Evolutionary conservation across 2,797 vertebrate species (phyloP).

Genomic region (Falco naumanni): DNA sequence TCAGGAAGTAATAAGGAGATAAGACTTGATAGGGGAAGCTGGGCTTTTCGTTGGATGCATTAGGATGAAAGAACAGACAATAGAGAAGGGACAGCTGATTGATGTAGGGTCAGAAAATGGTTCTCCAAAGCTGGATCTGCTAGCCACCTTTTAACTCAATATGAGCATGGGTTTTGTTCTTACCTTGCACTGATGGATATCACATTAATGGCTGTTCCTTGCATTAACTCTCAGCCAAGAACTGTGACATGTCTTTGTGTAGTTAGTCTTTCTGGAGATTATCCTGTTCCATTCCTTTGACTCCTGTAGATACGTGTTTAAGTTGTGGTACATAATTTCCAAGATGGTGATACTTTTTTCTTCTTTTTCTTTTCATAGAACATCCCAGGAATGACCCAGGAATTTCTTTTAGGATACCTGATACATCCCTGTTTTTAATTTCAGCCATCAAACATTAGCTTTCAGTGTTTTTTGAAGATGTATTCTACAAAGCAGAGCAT

Average conservation of each 20-base stretch:
- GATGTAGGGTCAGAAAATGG: not conserved
- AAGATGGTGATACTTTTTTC: not conserved
- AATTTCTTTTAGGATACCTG: not conserved
- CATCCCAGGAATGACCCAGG: not conserved
- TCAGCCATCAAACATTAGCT: not conserved
- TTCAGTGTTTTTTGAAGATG: not conserved
- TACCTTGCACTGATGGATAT: not conserved
- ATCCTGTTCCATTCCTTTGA: not conserved
- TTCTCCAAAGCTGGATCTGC: not conserved
- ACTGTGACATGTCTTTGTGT: not conserved
- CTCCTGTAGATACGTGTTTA: not conserved
- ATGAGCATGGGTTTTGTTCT: accelerated
- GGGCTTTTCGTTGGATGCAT: not conserved
- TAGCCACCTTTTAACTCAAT: not conserved
- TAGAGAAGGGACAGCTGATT: not conserved
- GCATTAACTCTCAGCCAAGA: not conserved
- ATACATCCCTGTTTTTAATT: not conserved
- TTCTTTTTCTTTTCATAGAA: not conserved
- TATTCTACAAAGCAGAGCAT: not conserved
- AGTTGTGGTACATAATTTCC: not conserved
- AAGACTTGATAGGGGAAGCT: not conserved
- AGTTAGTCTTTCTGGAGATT: not conserved
- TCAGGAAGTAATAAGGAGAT: not conserved
- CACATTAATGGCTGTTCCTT: not conserved
- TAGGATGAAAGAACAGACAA: not conserved